These are phyloP conservation scores for Myopa testacea DNA, from an alignment of 2,888 invertebrate genomes.

Conservation along the genomic window DNA sequence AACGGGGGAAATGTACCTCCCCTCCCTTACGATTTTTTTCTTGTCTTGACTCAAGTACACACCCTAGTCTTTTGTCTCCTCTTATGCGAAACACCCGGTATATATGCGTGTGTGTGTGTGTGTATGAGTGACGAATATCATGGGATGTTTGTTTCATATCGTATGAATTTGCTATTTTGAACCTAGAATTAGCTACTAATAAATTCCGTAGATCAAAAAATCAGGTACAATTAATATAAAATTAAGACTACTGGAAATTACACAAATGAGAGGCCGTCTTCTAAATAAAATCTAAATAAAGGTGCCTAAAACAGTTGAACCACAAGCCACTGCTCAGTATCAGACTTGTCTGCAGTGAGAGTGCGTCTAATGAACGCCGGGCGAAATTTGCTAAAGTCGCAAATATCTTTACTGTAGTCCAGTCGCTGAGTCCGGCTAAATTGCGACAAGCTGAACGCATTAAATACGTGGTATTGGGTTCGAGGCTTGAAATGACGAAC, in stretches of 20 bases:
- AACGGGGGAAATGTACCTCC: too few species aligned
- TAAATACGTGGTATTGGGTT: slow-evolving; percentile 70
- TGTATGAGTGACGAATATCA: too few species aligned
- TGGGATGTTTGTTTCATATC: too few species aligned
- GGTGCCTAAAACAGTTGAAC: slow-evolving; percentile 37
- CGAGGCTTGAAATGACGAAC: slow-evolving; percentile 69
- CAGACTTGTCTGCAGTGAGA: slow-evolving; percentile 41
- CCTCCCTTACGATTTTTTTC: too few species aligned
- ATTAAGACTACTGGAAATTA: neutral
- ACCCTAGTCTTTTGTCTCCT: too few species aligned
- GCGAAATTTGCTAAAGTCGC: slow-evolving; percentile 58
- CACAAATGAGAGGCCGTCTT: neutral
- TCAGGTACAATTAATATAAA: slow-evolving; percentile 35
- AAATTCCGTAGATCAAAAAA: slow-evolving; percentile 16
- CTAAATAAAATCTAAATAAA: slow-evolving; percentile 26
- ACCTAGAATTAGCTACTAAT: too few species aligned
- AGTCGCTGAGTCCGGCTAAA: slow-evolving; percentile 70
- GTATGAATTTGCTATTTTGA: too few species aligned
- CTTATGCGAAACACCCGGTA: too few species aligned
- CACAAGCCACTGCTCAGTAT: slow-evolving; percentile 45
- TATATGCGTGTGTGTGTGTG: too few species aligned
- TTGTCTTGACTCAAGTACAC: too few species aligned
- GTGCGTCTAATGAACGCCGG: slow-evolving; percentile 40
- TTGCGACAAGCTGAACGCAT: slow-evolving; percentile 71
- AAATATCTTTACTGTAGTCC: slow-evolving; percentile 64